Percentiles rank a stretch among this genome's conserved stretches.
Evolutionary conservation across 2,797 vertebrate species (phyloP).

Genomic region (Delichon dasypus): DNA sequence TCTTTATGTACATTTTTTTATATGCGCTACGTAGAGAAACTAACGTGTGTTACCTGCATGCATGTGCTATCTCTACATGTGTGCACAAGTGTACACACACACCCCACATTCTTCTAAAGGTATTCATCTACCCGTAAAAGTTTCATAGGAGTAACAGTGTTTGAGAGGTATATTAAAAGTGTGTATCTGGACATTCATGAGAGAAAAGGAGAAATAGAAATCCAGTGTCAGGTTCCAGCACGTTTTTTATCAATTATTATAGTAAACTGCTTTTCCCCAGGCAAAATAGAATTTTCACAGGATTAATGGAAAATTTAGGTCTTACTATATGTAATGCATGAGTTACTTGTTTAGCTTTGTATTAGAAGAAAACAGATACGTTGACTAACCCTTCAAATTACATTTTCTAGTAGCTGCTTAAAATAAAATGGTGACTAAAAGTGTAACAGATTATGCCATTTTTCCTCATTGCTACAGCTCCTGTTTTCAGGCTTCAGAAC

Average conservation of each 20-base stretch:
- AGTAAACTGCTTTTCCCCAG: not conserved
- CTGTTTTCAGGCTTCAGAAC: not conserved
- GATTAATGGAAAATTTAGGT: not conserved
- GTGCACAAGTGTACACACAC: not conserved
- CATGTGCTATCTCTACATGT: not conserved
- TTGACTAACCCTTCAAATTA: not conserved
- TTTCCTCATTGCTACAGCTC: not conserved
- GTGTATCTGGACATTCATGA: not conserved
- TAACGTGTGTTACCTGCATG: not conserved
- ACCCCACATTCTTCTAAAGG: not conserved
- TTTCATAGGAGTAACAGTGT: not conserved
- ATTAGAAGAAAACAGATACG: not conserved
- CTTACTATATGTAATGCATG: not conserved
- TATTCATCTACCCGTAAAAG: rapidly evolving
- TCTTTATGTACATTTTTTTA: not conserved
- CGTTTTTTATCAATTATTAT: not conserved
- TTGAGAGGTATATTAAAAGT: not conserved
- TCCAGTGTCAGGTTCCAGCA: not conserved
- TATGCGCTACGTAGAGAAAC: not conserved
- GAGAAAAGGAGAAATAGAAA: not conserved
- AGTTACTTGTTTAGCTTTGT: not conserved
- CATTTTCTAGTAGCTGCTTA: not conserved
- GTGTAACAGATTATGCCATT: not conserved
- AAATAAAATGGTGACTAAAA: conserved; percentile 11
- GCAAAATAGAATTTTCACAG: not conserved